Evolutionary conservation across 2,888 invertebrate genomes (phyloP).

Genomic region (Tipula vernalis): DNA sequence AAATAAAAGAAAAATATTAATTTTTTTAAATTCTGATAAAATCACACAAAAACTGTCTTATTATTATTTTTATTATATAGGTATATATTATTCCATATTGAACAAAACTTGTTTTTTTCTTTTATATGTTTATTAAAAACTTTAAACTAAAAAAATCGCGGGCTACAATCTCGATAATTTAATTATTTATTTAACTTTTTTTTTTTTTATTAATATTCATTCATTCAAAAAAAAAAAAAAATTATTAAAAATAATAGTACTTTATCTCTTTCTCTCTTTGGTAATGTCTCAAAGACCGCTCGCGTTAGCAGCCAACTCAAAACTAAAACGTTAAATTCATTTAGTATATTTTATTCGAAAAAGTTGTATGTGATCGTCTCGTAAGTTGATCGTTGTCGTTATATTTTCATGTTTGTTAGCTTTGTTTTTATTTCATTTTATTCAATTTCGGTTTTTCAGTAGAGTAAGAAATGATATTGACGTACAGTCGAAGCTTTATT

Average conservation of each 20-base stretch:
- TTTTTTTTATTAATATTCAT: slow-evolving; percentile 10
- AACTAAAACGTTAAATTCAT: slow-evolving; percentile 24
- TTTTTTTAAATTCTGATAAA: not conserved
- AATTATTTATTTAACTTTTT: slow-evolving; percentile 11
- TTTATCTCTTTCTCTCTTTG: slow-evolving; percentile 5
- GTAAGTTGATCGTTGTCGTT: not conserved
- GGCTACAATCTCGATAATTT: not conserved
- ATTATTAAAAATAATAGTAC: not conserved
- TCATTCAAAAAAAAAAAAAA: slow-evolving; percentile 12
- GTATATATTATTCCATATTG: not conserved
- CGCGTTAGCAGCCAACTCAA: slow-evolving; percentile 40
- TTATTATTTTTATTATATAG: slow-evolving; percentile 1
- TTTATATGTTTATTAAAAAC: not conserved
- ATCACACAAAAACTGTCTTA: not conserved
- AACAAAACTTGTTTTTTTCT: slow-evolving; percentile 9
- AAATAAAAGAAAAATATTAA: not conserved
- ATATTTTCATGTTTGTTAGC: not conserved
- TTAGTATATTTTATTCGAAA: not conserved
- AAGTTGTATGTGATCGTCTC: not conserved
- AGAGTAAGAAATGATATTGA: not conserved
- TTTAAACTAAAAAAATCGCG: not conserved
- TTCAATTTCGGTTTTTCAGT: not conserved
- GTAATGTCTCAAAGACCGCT: slow-evolving; percentile 37
- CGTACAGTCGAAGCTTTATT: not conserved
- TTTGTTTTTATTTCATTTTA: not conserved